Evolutionary conservation across 2,113 vertebrate genomes (phyloP).

Genomic region (Heliornis fulica): DNA sequence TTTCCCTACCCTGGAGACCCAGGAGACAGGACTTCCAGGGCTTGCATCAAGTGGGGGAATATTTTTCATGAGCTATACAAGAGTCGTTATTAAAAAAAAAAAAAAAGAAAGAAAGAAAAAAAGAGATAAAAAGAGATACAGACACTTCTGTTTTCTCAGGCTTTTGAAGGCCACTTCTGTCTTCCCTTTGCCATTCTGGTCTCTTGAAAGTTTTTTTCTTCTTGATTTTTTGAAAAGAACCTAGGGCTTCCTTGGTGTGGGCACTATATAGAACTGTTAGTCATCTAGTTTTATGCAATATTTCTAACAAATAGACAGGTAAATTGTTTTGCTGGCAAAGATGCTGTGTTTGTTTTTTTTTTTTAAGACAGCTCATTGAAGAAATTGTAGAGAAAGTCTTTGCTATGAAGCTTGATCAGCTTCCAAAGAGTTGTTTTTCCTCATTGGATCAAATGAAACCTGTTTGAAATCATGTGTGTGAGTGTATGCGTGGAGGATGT

Average conservation of each 20-base stretch:
- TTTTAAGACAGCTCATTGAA: background rate
- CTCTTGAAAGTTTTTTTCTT: background rate
- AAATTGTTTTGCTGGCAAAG: background rate
- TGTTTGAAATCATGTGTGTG: background rate
- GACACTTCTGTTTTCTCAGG: background rate
- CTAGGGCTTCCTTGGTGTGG: background rate
- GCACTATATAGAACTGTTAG: background rate
- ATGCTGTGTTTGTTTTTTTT: background rate
- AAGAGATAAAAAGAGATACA: too few relatives aligned
- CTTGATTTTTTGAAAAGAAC: background rate
- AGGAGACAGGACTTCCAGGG: too few relatives aligned
- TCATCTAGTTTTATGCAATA: background rate
- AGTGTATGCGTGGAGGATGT: background rate
- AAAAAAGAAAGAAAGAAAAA: too few relatives aligned
- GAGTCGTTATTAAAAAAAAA: too few relatives aligned
- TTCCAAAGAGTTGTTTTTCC: background rate
- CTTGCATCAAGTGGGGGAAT: background rate
- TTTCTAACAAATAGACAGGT: background rate
- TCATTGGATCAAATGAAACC: background rate
- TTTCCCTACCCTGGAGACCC: background rate
- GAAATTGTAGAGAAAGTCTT: background rate
- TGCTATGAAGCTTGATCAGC: background rate
- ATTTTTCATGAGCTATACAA: background rate
- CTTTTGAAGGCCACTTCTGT: background rate
- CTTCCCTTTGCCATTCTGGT: background rate